A percentile compares a stretch with the other conserved stretches of the same genome.
Conservation (phyloP, 2,797 vertebrate genomes). For the Sebastes vulpes region DNA sequence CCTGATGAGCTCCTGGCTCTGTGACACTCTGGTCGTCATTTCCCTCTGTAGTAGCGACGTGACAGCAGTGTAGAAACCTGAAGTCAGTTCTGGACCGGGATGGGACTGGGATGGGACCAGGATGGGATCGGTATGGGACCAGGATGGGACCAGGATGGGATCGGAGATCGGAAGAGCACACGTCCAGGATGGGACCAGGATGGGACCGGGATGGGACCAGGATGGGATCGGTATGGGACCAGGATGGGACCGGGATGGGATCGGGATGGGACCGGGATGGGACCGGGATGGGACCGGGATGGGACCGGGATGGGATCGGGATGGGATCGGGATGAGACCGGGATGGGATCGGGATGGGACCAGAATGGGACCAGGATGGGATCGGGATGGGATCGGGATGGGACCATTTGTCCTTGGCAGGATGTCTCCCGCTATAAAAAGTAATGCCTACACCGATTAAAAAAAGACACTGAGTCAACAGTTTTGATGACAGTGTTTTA, state of each 20-base stretch:
- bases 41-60: background rate
- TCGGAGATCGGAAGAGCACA: too few species aligned
- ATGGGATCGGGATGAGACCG: rapidly evolving
- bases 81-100: background rate
- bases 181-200: rapidly evolving
- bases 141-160: background rate
- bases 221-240: rapidly evolving
- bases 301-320: rapidly evolving
- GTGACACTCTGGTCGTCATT: background rate
- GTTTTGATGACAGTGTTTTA: conserved; percentile 41
- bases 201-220: rapidly evolving
- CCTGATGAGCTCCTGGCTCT: background rate
- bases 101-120: conserved; percentile 22
- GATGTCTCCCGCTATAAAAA: conserved; percentile 39
- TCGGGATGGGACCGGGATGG: background rate
- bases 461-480: conserved; percentile 63
- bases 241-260: rapidly evolving
- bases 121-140: too few species aligned
- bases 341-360: background rate
- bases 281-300: background rate
- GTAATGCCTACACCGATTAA: conserved; percentile 48
- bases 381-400: background rate
- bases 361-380: background rate
- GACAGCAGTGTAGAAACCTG: background rate
- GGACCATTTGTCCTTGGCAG: conserved; percentile 68